Evolutionary conservation across 2,113 vertebrate species (phyloP), one percentile per base, ranked within the genome.

Genomic region (Bubo blakistoni): DNA sequence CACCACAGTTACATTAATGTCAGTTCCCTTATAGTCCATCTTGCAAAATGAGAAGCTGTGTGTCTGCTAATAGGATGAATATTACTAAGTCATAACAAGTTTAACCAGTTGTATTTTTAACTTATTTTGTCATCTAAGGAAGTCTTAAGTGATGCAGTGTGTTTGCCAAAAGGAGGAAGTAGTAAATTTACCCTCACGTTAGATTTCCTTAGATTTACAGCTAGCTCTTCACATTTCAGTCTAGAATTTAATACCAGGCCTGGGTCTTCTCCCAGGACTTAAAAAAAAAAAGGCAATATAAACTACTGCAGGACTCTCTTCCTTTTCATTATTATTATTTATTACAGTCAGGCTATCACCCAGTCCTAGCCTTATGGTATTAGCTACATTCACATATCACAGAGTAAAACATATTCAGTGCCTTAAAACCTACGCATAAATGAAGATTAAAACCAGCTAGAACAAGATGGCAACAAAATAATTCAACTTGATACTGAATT

Each of bases 51-150:
- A 94, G 72, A 78, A 82, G 74, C 62, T 83, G 13, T 29, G 16
- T 38, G 34, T 29, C 44, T 67, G 32, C 29, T 88, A 85, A 72
- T 9, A 86, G 55, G 80, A 86, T 62, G 26, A 58, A 93, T 88
- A 62, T 46, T 69, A 90, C 34, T 26, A 69, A 90, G 58, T 80
- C 76, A 83, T 26, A 18, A 63, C 62, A 90, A 90, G 27, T 82
- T 91, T 51, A 92, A 86, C 22, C 20, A 80, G 29, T 22, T 38
- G 46, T 44, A 86, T 86, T 88, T 95, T 82, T 55, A 85, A 94
- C 63, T 87, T 77, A 57, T 57, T 95, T 88, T 94, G 74, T 92
- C 70, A 85, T 72, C 57, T 72, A 65, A 85, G 66, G 81, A 94
- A 91, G 46, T 80, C 62, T 86, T 86, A 58, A 91, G 44, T 42